phyloP scores from a whole-genome alignment of 2,888 invertebrate genomes.

The Dryococelus australis region DNA sequence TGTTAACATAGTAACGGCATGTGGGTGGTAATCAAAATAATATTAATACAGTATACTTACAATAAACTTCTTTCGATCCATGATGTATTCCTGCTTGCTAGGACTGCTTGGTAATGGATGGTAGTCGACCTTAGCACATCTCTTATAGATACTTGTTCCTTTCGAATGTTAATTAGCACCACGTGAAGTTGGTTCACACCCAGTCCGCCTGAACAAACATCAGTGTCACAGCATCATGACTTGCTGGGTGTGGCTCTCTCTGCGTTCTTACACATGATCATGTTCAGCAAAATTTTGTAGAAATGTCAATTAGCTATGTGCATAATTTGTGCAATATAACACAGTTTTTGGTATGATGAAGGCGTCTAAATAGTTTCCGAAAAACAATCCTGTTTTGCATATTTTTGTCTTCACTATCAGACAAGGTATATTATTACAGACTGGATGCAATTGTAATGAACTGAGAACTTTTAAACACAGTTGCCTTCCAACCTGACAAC shows the following conservation, averaged over 20 bases:
- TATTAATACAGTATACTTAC: not conserved
- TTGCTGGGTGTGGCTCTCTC: not conserved
- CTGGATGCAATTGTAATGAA: no score
- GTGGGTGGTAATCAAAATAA: not conserved
- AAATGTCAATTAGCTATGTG: no score
- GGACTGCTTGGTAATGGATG: not conserved
- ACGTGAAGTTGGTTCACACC: slow-evolving; percentile 8
- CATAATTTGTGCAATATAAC: no score
- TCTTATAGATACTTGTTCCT: not conserved
- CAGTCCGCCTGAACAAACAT: not conserved
- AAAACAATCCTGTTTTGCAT: no score
- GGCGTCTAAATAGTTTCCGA: no score
- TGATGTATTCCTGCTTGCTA: not conserved
- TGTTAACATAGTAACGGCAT: not conserved
- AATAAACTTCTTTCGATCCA: not conserved
- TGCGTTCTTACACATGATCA: not conserved
- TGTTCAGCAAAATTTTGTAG: not conserved
- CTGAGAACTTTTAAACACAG: no score
- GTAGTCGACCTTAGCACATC: not conserved
- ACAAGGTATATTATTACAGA: no score
- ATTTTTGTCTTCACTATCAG: no score
- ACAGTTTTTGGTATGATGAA: no score
- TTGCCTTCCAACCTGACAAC: no score
- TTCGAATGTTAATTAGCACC: not conserved
- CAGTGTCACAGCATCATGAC: not conserved